A percentile compares a stretch with the other conserved stretches of the same genome.
Conservation (phyloP, 2,888 invertebrate species). For the Polyommatus iphigenia region DNA sequence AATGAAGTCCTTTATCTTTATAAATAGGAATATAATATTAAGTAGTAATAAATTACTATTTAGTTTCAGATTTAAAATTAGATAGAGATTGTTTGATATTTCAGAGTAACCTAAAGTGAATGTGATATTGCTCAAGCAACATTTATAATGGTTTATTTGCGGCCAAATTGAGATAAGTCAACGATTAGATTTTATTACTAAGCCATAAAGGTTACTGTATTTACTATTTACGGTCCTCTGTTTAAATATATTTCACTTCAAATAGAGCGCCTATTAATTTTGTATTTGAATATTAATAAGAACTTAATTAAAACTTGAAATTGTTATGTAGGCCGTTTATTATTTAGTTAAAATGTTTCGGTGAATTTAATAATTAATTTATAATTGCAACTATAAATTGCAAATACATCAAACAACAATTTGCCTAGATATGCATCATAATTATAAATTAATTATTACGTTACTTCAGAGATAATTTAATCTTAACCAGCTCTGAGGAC, state of each 20-base stretch:
- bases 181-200: not conserved
- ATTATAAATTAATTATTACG: not conserved
- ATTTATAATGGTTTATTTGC: slow-evolving; percentile 14
- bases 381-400: not conserved
- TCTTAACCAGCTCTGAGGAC: not conserved
- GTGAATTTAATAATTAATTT: not conserved
- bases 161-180: slow-evolving; percentile 2
- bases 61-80: not conserved
- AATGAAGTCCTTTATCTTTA: no score
- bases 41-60: no score
- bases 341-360: not conserved
- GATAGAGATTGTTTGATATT: not conserved
- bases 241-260: not conserved
- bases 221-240: not conserved
- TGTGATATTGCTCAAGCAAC: slow-evolving; percentile 16
- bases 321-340: not conserved
- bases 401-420: not conserved
- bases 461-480: not conserved
- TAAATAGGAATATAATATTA: no score
- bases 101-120: not conserved
- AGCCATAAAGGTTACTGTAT: slow-evolving; percentile 13
- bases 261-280: not conserved
- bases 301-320: not conserved
- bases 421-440: not conserved
- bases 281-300: not conserved